These are phyloP conservation scores for Caenorhabditis macrosperma DNA, from an alignment of 2,888 invertebrate species.

Conservation along the genomic window DNA sequence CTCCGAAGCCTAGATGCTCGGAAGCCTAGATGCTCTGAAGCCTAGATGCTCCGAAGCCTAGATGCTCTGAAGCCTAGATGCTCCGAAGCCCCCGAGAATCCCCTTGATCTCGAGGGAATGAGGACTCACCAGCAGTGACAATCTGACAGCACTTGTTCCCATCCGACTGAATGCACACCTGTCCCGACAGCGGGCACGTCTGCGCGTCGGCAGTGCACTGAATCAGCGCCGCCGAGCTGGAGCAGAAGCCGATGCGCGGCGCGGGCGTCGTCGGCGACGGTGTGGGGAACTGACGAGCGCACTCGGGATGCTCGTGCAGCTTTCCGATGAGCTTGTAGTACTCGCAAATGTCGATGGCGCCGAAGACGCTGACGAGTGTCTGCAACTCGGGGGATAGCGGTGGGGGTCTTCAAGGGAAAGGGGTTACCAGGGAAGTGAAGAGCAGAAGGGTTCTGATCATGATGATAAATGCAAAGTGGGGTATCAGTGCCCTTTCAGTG, in stretches of 20 bases:
- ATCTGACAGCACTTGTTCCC: conserved; percentile 78
- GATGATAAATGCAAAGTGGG: conserved; percentile 34
- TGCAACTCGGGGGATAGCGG: not conserved
- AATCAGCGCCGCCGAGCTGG: conserved; percentile 73
- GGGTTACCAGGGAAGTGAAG: conserved; percentile 46
- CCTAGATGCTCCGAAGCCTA: no score
- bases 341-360: conserved; percentile 70
- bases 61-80: no score
- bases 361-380: conserved; percentile 49
- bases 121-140: conserved; percentile 69
- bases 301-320: conserved; percentile 76
- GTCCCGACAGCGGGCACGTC: conserved; percentile 77
- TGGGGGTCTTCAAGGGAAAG: not conserved
- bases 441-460: conserved; percentile 39
- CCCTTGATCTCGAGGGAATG: not conserved
- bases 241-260: conserved; percentile 67
- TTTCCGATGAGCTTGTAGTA: conserved; percentile 72
- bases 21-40: no score
- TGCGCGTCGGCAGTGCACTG: conserved; percentile 76
- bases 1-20: no score
- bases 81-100: no score
- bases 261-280: conserved; percentile 54
- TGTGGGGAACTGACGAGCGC: conserved; percentile 62
- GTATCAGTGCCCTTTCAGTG: no score
- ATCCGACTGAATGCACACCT: conserved; percentile 77